Evolutionary conservation across 92 coral and sea anemone genomes (phyloP), one percentile per base, ranked within the genome.

Genomic region (Epizoanthus ramosus): DNA sequence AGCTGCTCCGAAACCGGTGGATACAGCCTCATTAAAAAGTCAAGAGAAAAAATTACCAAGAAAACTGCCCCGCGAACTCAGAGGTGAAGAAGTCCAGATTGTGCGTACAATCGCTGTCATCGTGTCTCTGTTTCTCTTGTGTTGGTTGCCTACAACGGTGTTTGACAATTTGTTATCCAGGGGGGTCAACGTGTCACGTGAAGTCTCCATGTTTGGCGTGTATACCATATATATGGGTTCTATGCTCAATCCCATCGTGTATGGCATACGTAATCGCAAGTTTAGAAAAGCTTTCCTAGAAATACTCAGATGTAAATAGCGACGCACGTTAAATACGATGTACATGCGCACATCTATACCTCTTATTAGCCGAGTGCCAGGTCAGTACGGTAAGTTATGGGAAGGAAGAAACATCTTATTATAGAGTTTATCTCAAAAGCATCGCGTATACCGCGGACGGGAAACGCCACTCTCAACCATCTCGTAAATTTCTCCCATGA

Each of bases 101-200:
- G 81, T 85, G 4, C 71, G 93, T 0, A 90, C 93, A 23, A 61
- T 90, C 25, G 71, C 75, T 3, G 60, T 90, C 16, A 83, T 90
- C 6, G 90, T 90, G 50, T 53, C 71, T 47, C 56, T 90, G 50
- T 90, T 90, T 73, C 69, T 87, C 9, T 56, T 79, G 66, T 83
- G 90, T 54, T 90, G 93, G 93, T 24, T 84, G 35, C 90, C 93
- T 7, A 76, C 73, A 7, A 75, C 83, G 10, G 63, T 83, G 66
- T 53, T 83, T 8, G 76, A 85, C 59, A 90, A 83, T 37, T 64
- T 90, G 15, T 83, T 74, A 41, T 77, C 86, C 64, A 72, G 74
- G 68, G 84, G 87, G 22, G 85, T 90, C 16, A 47, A 68, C 35
- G 65, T 87, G 57, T 35, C 86, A 14, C 63, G 90, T 8, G 79